Conservation (phyloP, 2,797 vertebrate species). For the Lindbergichthys nudifrons region DNA sequence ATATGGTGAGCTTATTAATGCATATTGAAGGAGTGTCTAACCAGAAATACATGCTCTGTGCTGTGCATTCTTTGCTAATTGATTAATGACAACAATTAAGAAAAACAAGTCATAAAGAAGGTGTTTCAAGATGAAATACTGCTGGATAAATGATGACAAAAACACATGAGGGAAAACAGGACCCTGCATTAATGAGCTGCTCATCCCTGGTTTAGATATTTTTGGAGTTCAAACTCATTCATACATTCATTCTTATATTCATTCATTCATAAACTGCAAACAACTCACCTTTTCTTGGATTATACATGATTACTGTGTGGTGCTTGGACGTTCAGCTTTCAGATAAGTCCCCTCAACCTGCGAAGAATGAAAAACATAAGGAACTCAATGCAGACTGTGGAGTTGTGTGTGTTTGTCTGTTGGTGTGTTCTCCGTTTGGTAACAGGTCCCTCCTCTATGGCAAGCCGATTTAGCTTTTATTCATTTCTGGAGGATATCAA, state of each 20-base stretch:
- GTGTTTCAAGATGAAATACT: neutral
- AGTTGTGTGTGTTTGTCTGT: neutral
- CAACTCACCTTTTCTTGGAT: constrained; percentile 58
- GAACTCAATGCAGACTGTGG: neutral
- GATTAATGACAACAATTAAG: neutral
- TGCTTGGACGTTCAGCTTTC: constrained; percentile 6
- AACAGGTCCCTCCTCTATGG: neutral
- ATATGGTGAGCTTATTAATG: neutral
- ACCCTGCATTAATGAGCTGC: neutral
- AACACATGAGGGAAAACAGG: neutral
- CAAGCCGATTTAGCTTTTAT: no score
- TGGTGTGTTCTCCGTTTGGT: neutral
- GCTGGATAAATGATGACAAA: neutral
- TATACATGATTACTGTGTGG: constrained; percentile 49
- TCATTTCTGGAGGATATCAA: no score
- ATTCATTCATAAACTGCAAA: neutral
- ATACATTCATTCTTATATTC: neutral
- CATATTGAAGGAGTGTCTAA: no score
- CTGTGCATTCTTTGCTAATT: neutral
- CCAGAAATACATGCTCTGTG: neutral
- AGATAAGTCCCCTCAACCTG: constrained; percentile 48
- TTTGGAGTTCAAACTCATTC: neutral
- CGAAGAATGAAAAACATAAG: constrained; percentile 34
- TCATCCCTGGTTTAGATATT: constrained; percentile 2
- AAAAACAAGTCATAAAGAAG: neutral